Conservation (phyloP, 2,888 invertebrate species). For the Drosophila melanosoma region DNA sequence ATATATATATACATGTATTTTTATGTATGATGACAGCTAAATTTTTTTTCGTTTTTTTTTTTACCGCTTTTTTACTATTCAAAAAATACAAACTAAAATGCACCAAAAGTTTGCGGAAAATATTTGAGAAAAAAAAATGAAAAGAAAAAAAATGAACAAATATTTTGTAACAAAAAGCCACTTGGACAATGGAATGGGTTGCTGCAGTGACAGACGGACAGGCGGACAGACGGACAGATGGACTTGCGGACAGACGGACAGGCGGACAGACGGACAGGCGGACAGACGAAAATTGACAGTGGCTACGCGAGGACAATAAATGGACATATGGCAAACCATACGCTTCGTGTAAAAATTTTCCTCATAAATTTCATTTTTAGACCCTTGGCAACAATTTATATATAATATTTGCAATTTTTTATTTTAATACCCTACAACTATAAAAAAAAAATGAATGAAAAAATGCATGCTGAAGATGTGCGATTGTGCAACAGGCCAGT, state of each 20-base stretch:
- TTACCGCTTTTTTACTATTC: constrained; percentile 54
- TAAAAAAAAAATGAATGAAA: background rate
- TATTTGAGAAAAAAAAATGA: constrained; percentile 35
- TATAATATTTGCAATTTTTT: constrained; percentile 8
- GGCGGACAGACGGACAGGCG: background rate
- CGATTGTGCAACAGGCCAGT: background rate
- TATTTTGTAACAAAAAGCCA: constrained; percentile 62
- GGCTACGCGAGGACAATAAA: constrained; percentile 63
- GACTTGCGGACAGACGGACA: constrained; percentile 8
- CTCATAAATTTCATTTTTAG: constrained; percentile 72
- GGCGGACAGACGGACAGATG: background rate
- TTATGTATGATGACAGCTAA: constrained; percentile 68
- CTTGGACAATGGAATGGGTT: constrained; percentile 12
- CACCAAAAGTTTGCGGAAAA: constrained; percentile 58
- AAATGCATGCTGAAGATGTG: background rate
- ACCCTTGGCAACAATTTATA: constrained; percentile 47
- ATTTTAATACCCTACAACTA: background rate
- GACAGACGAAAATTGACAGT: constrained; percentile 32
- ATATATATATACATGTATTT: constrained; percentile 36
- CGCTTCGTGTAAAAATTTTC: constrained; percentile 71
- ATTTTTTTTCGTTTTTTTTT: constrained; percentile 64
- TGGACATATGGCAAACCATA: constrained; percentile 79
- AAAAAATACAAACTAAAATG: constrained; percentile 39
- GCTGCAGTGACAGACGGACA: constrained; percentile 13
- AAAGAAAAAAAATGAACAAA: background rate